Evolutionary conservation across 2,888 invertebrate species (phyloP).

Genomic region (Drosophila maculinotata): DNA sequence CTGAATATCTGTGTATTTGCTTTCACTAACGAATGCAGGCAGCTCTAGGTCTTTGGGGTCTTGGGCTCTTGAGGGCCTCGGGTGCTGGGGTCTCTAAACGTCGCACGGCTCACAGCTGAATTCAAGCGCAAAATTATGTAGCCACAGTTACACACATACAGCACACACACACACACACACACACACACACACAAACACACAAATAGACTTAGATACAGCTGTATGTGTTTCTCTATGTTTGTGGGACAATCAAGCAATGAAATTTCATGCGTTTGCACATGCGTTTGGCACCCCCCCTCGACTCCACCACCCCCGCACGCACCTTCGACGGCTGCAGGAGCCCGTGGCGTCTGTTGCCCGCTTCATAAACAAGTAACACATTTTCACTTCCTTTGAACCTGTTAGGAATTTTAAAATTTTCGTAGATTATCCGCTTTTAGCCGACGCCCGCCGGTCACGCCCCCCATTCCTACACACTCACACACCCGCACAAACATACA

Average conservation of each 20-base stretch:
- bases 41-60: constrained; percentile 45
- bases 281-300: constrained; percentile 50
- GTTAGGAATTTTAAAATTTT: constrained; percentile 78
- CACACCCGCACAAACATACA: constrained; percentile 6
- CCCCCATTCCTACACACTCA: constrained; percentile 21
- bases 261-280: constrained; percentile 81
- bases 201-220: constrained; percentile 24
- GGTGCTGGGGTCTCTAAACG: constrained; percentile 58
- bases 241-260: constrained; percentile 81
- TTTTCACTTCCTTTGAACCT: constrained; percentile 81
- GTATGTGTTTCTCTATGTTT: constrained; percentile 54
- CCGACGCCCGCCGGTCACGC: constrained; percentile 60
- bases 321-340: constrained; percentile 19
- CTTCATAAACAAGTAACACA: constrained; percentile 79
- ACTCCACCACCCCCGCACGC: background rate
- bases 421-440: constrained; percentile 78
- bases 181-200: constrained; percentile 9
- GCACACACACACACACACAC: constrained; percentile 36
- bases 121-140: constrained; percentile 81
- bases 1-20: constrained; percentile 63
- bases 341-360: constrained; percentile 49
- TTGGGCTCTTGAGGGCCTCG: constrained; percentile 52
- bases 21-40: constrained; percentile 80
- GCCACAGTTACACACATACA: constrained; percentile 59
- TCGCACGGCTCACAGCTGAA: constrained; percentile 75